Evolutionary conservation across 1,140 invertebrate genomes (phyloP), one percentile per base, ranked within the genome.

Genomic region (Drosophila lacertosa): DNA sequence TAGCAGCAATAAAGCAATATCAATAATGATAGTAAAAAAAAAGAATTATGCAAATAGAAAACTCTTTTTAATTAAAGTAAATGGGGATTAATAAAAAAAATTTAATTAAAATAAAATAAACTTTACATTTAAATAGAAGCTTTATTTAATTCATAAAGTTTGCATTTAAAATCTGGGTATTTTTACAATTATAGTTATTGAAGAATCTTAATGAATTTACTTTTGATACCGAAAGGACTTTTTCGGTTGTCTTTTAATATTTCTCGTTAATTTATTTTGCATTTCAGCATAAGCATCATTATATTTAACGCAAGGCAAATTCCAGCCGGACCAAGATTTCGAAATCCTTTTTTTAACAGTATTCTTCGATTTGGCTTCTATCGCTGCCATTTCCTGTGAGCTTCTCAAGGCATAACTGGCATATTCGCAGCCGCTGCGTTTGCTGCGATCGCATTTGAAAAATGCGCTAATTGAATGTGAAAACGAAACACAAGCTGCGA

Each of bases 401-500:
- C 42, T 40, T 16, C 35, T 35, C 44, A 32, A 26, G 20, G 53
- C 58, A 63, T 69, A 68, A 48, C 51, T 42, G 47, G 76, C 75
- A 74, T 78, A 70, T 75, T 67, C 44, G 35, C 70, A 55, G 51
- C 37, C 76, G 68, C 37, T 65, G 68, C 59, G 64, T 74, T 74
- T 54, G 58, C 48, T 39, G 58, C 58, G 66, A 42, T 58, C 76
- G 65, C 69, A 80, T 80, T 77, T 75, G 83, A 75, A 77, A 88
- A 78, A 88, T 88, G 78, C 82, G 83, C 82, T 88, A 88, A 88
- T 88, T 88, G 82, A 88, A 88, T 88, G 82, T 78, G 77, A 88
- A 88, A 88, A 72, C 63, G 62, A 88, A 88, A 86, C 68, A 77
- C 73, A 76, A 80, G 76, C 42, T 66, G 53, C 37, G 39, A 53